phyloP scores from a whole-genome alignment of 2,797 vertebrate genomes.

The Halcyon leucocephala region DNA sequence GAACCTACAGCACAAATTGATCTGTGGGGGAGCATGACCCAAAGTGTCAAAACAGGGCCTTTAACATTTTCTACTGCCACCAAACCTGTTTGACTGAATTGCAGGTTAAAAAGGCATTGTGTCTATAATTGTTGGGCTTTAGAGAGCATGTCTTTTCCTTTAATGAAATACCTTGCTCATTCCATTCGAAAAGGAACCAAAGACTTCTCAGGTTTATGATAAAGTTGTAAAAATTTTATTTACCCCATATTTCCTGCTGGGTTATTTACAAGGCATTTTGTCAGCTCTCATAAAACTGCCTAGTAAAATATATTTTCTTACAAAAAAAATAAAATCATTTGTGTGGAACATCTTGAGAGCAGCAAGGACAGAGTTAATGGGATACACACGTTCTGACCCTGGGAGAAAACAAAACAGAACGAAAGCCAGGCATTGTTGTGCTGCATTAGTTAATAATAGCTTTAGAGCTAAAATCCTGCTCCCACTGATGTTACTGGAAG shows the following conservation, averaged over 20 bases:
- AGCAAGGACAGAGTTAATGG: conserved; percentile 73
- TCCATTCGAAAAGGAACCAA: conserved; percentile 73
- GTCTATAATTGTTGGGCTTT: conserved; percentile 70
- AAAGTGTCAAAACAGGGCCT: conserved; percentile 54
- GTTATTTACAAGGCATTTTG: conserved; percentile 79
- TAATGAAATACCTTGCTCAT: conserved; percentile 77
- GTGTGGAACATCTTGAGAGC: conserved; percentile 67
- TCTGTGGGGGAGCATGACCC: conserved; percentile 39
- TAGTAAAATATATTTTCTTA: conserved; percentile 78
- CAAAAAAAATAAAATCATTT: conserved; percentile 74
- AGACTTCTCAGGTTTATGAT: conserved; percentile 78
- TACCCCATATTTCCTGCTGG: conserved; percentile 79
- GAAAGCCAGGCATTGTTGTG: conserved; percentile 68
- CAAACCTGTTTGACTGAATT: conserved; percentile 77
- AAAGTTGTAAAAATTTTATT: conserved; percentile 78
- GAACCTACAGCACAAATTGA: conserved; percentile 14
- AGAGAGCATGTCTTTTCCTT: conserved; percentile 70
- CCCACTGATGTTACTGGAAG: conserved; percentile 62
- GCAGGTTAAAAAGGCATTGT: conserved; percentile 73
- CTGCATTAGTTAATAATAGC: conserved; percentile 71
- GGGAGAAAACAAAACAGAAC: conserved; percentile 69
- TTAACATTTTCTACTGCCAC: conserved; percentile 72
- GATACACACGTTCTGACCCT: conserved; percentile 61
- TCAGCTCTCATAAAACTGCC: conserved; percentile 78
- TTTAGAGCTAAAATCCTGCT: conserved; percentile 68